These are phyloP conservation scores for Propsilocerus akamusi DNA, from an alignment of 1,140 invertebrate genomes.

Conservation along the genomic window DNA sequence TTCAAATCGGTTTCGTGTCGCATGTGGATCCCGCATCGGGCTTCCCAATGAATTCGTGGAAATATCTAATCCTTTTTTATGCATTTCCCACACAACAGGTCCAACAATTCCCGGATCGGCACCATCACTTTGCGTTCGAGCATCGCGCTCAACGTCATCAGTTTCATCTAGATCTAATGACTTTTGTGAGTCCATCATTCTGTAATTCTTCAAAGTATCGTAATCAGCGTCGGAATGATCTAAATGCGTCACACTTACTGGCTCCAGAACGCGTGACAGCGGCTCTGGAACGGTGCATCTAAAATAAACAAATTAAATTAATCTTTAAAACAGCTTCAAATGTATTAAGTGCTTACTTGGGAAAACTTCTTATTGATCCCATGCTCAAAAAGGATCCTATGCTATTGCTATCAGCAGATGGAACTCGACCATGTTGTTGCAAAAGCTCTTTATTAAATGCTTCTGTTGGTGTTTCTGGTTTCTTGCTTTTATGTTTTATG, in stretches of 20 bases:
- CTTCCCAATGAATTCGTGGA: constrained; percentile 8
- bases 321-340: background rate
- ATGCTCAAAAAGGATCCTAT: constrained; percentile 41
- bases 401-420: constrained; percentile 19
- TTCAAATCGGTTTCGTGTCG: constrained; percentile 21
- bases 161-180: background rate
- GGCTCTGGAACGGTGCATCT: constrained; percentile 32
- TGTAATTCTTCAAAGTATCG: constrained; percentile 6
- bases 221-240: constrained; percentile 32
- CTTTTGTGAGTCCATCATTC: background rate
- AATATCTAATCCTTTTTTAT: constrained; percentile 27
- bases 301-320: constrained; percentile 1
- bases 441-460: constrained; percentile 22
- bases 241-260: constrained; percentile 42
- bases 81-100: constrained; percentile 60
- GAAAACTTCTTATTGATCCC: constrained; percentile 62
- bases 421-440: constrained; percentile 13
- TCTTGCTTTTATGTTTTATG: background rate
- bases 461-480: constrained; percentile 10
- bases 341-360: constrained; percentile 25
- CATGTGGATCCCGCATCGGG: constrained; percentile 20
- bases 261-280: constrained; percentile 54
- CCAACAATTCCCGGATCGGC: constrained; percentile 65
- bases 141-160: background rate
- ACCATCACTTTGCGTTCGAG: constrained; percentile 18